Base-by-base conservation (phyloP, 2,113 vertebrate genomes). In the Phaethon lepturus region DNA sequence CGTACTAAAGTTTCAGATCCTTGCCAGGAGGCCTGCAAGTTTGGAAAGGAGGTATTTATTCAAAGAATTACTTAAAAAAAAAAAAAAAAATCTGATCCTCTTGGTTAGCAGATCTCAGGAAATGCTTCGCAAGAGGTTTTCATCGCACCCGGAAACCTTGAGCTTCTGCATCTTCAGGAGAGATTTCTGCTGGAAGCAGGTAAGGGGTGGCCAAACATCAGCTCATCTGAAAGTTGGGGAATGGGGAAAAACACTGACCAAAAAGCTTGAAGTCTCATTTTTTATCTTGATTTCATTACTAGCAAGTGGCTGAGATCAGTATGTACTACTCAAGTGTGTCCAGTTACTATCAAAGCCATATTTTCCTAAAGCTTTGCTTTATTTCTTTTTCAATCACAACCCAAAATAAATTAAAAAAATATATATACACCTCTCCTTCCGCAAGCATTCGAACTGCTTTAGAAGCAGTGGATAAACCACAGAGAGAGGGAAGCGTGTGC, bases 91-190 rank as follows among this genome's bases (percentile, higher is more conserved):
- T 44, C 8, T 18, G n/a, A 74, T 56, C 28, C 26, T 69, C 47
- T 50, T 5, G 49, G 40, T 53, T 31, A 42, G 68, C 2, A 58
- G 52, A 79, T 12, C 45, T 66, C 62, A 50, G 56, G 35, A 90
- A 78, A 60, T 4, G n/a, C 74, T 91, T 40, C 22, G 44, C 17
- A 22, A 50, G 42, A 79, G 28, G 44, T 64, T 80, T 91, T 45
- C 5, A 4, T 23, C 66, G 26, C 4, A 3, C 31, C 12, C 1
- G 1, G 67, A 5, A 49, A 45, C 24, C 10, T 4, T 10, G 60
- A 74, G 62, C 44, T 68, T 14, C 29, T 26, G 60, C 18, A 14
- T 17, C 42, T 28, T 42, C 15, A 13, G 59, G 14, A 55, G 49
- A 45, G 72, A 29, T 47, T 63, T 25, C 29, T 68, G 77, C 40